phyloP scores from a whole-genome alignment of 2,888 invertebrate genomes.

The Amphimallon solstitiale region DNA sequence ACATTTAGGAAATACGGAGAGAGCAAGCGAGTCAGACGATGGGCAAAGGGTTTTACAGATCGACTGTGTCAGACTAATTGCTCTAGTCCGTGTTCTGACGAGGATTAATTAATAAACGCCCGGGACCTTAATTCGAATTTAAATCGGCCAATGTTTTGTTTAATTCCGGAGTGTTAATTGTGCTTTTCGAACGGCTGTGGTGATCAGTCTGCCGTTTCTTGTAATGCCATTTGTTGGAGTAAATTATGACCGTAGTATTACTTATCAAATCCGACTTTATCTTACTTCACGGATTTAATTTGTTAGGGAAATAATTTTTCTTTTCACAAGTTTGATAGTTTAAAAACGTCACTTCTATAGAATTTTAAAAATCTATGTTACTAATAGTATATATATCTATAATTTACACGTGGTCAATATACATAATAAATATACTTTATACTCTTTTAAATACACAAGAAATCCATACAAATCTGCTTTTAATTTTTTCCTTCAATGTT shows the following conservation, averaged over 20 bases:
- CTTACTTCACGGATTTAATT: too few species aligned
- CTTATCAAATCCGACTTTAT: too few species aligned
- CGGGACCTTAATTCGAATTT: constrained; percentile 62
- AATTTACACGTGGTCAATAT: too few species aligned
- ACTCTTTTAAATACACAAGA: too few species aligned
- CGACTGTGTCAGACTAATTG: constrained; percentile 61
- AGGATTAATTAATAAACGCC: constrained; percentile 63
- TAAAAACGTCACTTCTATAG: too few species aligned
- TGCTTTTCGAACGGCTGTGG: constrained; percentile 40
- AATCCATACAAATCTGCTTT: too few species aligned
- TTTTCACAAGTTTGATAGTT: too few species aligned
- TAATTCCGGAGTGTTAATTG: constrained; percentile 62
- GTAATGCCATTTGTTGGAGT: constrained; percentile 12
- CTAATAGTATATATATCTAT: too few species aligned
- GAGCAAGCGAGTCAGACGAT: constrained; percentile 16
- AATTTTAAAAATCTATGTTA: too few species aligned
- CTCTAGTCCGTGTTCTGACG: constrained; percentile 62
- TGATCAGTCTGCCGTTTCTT: neutral
- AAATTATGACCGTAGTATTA: constrained; percentile 3
- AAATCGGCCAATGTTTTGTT: constrained; percentile 60
- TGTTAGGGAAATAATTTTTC: too few species aligned
- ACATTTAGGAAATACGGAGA: constrained; percentile 17
- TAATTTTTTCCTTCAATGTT: too few species aligned
- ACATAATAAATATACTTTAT: too few species aligned
- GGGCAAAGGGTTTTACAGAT: constrained; percentile 46